Percentiles rank a stretch among this genome's conserved stretches.
phyloP scores from a whole-genome alignment of 2,888 invertebrate species.

The Schizaphis graminum region DNA sequence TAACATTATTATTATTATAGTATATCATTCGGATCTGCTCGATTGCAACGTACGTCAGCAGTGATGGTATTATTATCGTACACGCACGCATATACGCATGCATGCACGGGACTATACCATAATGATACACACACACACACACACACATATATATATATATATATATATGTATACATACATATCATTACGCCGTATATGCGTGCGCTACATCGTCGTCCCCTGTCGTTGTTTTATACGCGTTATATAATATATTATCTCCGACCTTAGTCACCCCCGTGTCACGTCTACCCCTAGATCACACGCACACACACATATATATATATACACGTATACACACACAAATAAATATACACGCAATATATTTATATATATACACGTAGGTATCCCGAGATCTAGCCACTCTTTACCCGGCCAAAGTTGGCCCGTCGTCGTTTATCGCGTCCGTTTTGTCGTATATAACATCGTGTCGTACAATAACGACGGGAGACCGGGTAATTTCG shows the following conservation, averaged over 20 bases:
- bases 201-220: not conserved
- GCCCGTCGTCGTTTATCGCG: conserved; percentile 21
- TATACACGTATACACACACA: not conserved
- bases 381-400: not conserved
- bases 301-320: not conserved
- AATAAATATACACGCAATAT: not conserved
- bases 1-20: not conserved
- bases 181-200: not conserved
- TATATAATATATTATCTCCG: not conserved
- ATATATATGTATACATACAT: not conserved
- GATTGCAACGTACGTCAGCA: not conserved
- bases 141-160: not conserved
- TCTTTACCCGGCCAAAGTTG: not conserved
- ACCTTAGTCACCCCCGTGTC: not conserved
- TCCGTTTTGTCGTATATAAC: not conserved
- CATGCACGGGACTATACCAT: not conserved
- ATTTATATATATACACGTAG: not conserved
- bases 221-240: not conserved
- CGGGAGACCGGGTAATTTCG: conserved; percentile 33
- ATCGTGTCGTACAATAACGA: conserved; percentile 41
- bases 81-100: not conserved
- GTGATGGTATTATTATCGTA: not conserved
- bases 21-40: not conserved
- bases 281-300: not conserved
- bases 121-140: not conserved